Evolutionary conservation across 2,888 invertebrate species (phyloP), one percentile per base, ranked within the genome.

Genomic region (Drymonia ruficornis): DNA sequence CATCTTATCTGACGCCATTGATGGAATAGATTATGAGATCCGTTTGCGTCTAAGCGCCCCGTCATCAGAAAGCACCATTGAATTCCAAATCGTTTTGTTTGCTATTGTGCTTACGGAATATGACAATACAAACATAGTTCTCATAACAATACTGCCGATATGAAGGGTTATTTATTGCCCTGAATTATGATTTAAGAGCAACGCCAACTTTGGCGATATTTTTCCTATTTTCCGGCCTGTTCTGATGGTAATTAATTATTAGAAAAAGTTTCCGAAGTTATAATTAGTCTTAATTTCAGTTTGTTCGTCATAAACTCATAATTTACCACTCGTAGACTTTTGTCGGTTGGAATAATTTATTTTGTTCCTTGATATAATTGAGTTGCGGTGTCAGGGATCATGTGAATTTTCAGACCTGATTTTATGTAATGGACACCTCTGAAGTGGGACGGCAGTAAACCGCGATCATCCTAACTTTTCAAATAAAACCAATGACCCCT

Each of bases 401-500:
- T 70, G 59, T 63, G 18, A 64, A 68, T 63, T 67, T 67, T 63
- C 53, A 57, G 54, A 61, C 53, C 62, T 70, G 69, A 70, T 74
- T 70, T 64, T 61, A 70, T 67, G 61, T 68, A 71, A 69, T 65
- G 62, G 70, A 66, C 61, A 56, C 63, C 62, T 67, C 70, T 63
- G 65, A 73, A 76, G 71, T 73, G 76, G 66, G 61, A 49, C 63
- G 65, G 76, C 72, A 82, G 77, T 83, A 80, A 84, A 83, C 83
- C 79, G 75, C 76, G 74, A 78, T 80, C 77, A 78, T 82, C 73
- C 72, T 76, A 89, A 89, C 83, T 89, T 89, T 88, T 80, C 85
- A 83, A 87, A 89, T 89, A 89, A 89, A 88, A 84, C 80, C 82
- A 80, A 85, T 83, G 84, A 70, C 77, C 75, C 75, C 79, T 84